Percentiles rank a stretch among this genome's conserved stretches.
Evolutionary conservation across 2,797 vertebrate genomes (phyloP).

Genomic region (Propithecus deckenii): DNA sequence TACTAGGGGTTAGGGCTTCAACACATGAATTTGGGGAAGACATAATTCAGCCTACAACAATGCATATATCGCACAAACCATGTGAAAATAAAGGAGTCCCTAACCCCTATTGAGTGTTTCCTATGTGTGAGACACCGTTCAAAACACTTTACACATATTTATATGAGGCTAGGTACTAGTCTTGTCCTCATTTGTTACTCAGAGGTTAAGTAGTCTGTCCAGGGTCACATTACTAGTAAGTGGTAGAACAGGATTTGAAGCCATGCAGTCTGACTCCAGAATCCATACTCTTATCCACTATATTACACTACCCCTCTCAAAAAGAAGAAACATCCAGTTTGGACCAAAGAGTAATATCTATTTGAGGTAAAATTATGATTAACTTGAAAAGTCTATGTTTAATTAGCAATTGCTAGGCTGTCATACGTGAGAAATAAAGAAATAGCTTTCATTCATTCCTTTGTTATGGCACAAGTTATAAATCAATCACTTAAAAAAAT

Average conservation of each 20-base stretch:
- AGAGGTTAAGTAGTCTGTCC: not conserved
- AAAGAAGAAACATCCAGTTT: not conserved
- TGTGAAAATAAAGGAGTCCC: not conserved
- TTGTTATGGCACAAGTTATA: not conserved
- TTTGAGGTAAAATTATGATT: conserved; percentile 20
- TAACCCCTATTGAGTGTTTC: not conserved
- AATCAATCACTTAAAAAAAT: conserved; percentile 13
- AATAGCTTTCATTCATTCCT: conserved; percentile 5
- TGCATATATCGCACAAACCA: not conserved
- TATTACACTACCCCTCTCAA: not conserved
- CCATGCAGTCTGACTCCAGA: not conserved
- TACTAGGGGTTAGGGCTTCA: not conserved
- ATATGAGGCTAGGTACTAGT: not conserved
- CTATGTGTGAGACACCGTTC: not conserved
- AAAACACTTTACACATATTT: not conserved
- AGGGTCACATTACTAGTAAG: not conserved
- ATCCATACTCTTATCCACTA: not conserved
- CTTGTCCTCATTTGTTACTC: not conserved
- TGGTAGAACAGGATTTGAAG: not conserved
- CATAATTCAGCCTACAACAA: not conserved
- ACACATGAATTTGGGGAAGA: not conserved
- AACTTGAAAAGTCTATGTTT: conserved; percentile 31
- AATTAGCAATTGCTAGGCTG: not conserved
- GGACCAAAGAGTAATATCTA: conserved; percentile 35
- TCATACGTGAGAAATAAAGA: not conserved